These are phyloP conservation scores for Lycocerus yunnanus DNA, from an alignment of 2,888 invertebrate species.

Conservation along the genomic window DNA sequence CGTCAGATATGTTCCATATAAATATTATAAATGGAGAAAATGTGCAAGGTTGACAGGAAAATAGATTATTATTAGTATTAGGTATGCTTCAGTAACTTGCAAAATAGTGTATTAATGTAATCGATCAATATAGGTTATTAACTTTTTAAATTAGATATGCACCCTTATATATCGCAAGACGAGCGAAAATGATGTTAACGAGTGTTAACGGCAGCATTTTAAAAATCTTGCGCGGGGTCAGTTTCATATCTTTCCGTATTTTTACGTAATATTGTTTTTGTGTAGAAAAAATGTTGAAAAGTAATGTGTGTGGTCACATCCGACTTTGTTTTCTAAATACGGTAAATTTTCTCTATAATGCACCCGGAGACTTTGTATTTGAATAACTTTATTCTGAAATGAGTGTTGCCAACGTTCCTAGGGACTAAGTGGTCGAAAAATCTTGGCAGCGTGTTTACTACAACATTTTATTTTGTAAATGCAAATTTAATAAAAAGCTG, in stretches of 20 bases:
- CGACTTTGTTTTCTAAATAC: too few relatives aligned
- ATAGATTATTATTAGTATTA: constrained; percentile 28
- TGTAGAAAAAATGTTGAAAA: too few relatives aligned
- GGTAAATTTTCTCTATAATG: background rate
- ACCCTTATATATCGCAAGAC: background rate
- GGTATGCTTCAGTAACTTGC: constrained; percentile 18
- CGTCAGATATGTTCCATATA: constrained; percentile 28
- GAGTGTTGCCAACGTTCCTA: background rate
- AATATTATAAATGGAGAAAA: constrained; percentile 29
- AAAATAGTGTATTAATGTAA: constrained; percentile 13
- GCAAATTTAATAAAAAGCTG: background rate
- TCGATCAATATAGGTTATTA: constrained; percentile 12
- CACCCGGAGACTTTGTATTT: background rate
- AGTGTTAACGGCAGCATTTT: background rate
- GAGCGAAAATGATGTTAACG: background rate
- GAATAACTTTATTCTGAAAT: background rate
- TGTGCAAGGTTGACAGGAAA: constrained; percentile 28
- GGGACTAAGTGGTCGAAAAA: background rate
- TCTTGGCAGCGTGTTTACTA: background rate
- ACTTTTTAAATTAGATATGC: background rate
- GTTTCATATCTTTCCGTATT: background rate
- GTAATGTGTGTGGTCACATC: too few relatives aligned
- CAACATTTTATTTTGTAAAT: background rate
- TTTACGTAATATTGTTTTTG: too few relatives aligned
- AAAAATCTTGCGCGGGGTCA: background rate